These are phyloP conservation scores for Cyclura pinguis DNA, from an alignment of 2,797 vertebrate genomes.

Conservation along the genomic window DNA sequence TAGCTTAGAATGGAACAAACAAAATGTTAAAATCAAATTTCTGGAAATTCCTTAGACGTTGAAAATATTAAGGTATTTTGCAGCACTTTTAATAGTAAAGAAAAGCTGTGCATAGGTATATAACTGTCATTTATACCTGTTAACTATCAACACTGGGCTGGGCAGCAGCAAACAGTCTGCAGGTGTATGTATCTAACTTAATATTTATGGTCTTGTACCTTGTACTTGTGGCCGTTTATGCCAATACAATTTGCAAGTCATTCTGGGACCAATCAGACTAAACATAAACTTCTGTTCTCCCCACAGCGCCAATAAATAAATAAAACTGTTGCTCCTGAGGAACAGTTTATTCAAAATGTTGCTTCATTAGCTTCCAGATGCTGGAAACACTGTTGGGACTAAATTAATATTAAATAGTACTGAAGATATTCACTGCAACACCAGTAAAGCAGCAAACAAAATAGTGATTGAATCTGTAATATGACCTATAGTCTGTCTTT, in stretches of 20 bases:
- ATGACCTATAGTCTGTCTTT: not conserved
- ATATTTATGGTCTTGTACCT: conserved; percentile 61
- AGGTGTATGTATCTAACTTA: not conserved
- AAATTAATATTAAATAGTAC: not conserved
- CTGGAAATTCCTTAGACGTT: not conserved
- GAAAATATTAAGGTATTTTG: not conserved
- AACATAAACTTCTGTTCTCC: not conserved
- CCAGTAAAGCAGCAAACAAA: not conserved
- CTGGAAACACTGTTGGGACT: not conserved
- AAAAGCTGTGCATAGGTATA: not conserved
- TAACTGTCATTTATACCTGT: conserved; percentile 40
- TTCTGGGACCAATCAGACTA: conserved; percentile 35
- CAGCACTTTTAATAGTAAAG: not conserved
- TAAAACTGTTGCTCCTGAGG: not conserved
- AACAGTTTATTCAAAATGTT: not conserved
- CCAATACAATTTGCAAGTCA: conserved; percentile 52
- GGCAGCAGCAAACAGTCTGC: not conserved
- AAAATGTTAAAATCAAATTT: not conserved
- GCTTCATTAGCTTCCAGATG: not conserved
- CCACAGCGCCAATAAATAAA: not conserved
- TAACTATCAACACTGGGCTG: not conserved
- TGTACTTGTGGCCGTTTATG: conserved; percentile 63
- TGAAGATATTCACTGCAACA: not conserved
- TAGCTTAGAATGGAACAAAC: not conserved
- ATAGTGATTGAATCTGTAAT: not conserved